Evolutionary conservation across 2,888 invertebrate genomes (phyloP).

Genomic region (Caenorhabditis drosophilae): DNA sequence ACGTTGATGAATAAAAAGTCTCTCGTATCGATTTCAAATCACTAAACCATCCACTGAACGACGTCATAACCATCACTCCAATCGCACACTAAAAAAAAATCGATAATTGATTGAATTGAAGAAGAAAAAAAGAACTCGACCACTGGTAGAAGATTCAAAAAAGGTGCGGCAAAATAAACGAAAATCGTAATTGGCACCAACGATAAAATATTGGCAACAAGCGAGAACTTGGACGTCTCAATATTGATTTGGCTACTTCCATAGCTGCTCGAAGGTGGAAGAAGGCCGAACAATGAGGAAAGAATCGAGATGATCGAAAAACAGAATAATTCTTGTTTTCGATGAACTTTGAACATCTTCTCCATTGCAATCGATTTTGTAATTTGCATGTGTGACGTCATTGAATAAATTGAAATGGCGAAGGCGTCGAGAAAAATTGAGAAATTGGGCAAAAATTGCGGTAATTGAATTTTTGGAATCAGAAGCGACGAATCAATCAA

Average conservation of each 20-base stretch:
- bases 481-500: no score
- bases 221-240: constrained; percentile 43
- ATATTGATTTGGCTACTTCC: constrained; percentile 46
- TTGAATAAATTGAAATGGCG: constrained; percentile 42
- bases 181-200: constrained; percentile 21
- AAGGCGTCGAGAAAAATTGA: constrained; percentile 34
- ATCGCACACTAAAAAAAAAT: constrained; percentile 33
- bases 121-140: constrained; percentile 12
- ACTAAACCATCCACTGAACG: constrained; percentile 37
- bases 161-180: constrained; percentile 29
- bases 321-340: constrained; percentile 46
- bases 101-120: no score
- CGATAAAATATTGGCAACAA: constrained; percentile 37
- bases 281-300: constrained; percentile 33
- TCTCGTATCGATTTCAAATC: constrained; percentile 34
- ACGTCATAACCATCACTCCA: constrained; percentile 36
- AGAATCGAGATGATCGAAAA: constrained; percentile 42
- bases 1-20: constrained; percentile 30
- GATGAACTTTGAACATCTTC: constrained; percentile 45
- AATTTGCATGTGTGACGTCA: constrained; percentile 41
- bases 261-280: constrained; percentile 39
- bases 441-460: constrained; percentile 9
- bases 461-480: not conserved
- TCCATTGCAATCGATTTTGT: constrained; percentile 37
- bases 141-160: constrained; percentile 32